Evolutionary conservation across 1,140 invertebrate genomes (phyloP).

Genomic region (Tetragonula clypearis): DNA sequence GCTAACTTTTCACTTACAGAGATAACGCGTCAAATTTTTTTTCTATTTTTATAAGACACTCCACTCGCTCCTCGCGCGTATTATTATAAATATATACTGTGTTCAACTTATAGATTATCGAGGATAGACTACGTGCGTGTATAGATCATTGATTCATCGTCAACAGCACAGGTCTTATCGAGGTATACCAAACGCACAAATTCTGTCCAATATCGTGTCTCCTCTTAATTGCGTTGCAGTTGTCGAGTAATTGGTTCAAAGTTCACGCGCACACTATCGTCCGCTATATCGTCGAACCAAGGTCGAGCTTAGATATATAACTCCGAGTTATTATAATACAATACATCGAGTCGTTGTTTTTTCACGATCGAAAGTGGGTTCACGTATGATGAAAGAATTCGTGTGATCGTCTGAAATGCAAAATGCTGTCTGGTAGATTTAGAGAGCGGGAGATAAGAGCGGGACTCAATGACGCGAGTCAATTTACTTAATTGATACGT

Average conservation of each 20-base stretch:
- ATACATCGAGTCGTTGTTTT: neutral
- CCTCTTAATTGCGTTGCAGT: constrained; percentile 9
- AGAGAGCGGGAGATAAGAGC: neutral
- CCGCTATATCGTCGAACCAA: neutral
- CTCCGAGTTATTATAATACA: neutral
- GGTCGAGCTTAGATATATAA: neutral
- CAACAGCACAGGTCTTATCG: neutral
- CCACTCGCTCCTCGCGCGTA: neutral
- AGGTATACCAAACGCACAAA: neutral
- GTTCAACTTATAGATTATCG: neutral
- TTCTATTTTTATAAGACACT: neutral
- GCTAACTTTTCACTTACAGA: neutral
- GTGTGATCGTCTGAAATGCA: neutral
- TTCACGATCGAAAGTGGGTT: neutral
- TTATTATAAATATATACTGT: neutral
- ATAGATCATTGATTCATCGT: neutral
- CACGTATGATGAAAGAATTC: too few relatives aligned
- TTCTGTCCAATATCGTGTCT: neutral
- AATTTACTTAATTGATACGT: constrained; percentile 2
- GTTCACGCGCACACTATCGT: constrained; percentile 27
- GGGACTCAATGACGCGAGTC: neutral
- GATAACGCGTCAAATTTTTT: neutral
- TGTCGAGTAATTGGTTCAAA: constrained; percentile 48
- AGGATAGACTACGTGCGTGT: too few relatives aligned
- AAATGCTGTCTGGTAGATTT: neutral